These are phyloP conservation scores for Emmelina monodactyla DNA, from an alignment of 2,888 invertebrate genomes.

Conservation along the genomic window DNA sequence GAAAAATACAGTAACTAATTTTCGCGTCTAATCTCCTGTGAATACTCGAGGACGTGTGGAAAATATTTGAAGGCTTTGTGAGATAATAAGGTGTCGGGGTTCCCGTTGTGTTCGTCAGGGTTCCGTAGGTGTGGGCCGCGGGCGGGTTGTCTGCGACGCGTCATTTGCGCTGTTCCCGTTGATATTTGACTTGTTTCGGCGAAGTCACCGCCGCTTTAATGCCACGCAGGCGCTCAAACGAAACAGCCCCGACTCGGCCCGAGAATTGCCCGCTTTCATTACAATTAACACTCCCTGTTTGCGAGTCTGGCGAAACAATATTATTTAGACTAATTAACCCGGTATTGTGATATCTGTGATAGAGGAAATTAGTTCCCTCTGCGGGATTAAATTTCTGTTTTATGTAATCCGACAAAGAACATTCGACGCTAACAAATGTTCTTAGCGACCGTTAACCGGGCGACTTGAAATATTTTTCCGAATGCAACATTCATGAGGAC, in stretches of 20 bases:
- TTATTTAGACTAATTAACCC: constrained; percentile 60
- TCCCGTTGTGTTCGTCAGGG: constrained; percentile 47
- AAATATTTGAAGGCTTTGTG: constrained; percentile 55
- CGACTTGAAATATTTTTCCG: too few relatives aligned
- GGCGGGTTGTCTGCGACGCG: constrained; percentile 50
- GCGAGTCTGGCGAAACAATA: constrained; percentile 57
- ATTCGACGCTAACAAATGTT: too few relatives aligned
- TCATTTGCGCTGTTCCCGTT: constrained; percentile 58
- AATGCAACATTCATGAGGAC: too few relatives aligned
- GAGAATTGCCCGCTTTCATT: constrained; percentile 56
- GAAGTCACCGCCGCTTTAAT: constrained; percentile 11
- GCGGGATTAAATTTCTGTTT: constrained; percentile 7
- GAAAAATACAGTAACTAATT: constrained; percentile 62
- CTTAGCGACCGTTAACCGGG: too few relatives aligned
- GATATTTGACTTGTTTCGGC: background rate
- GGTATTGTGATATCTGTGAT: constrained; percentile 44
- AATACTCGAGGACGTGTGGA: constrained; percentile 60
- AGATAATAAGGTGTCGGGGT: constrained; percentile 64
- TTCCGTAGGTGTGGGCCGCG: background rate
- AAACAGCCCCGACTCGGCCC: constrained; percentile 24
- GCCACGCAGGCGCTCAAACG: background rate
- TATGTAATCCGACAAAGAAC: constrained; percentile 22
- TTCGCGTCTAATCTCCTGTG: constrained; percentile 58
- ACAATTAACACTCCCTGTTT: constrained; percentile 54
- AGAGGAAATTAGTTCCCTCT: constrained; percentile 17